A percentile compares a stretch with the other conserved stretches of the same genome.
Conservation (phyloP, 2,888 invertebrate species). For the Liopterus haemorrhoidalis region DNA sequence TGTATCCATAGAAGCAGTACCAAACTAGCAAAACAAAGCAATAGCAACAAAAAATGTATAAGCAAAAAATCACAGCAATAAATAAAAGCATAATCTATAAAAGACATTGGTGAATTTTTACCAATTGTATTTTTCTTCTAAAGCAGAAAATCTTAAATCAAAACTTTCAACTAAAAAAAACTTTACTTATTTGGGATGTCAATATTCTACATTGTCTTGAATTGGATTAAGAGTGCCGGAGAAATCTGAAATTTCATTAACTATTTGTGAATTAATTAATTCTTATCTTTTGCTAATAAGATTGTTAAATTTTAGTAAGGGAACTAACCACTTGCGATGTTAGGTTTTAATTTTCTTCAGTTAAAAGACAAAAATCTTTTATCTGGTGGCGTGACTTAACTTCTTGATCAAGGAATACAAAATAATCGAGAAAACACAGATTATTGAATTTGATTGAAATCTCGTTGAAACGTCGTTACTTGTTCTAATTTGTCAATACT, state of each 20-base stretch:
- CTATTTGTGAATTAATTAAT: too few species aligned
- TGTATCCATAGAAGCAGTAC: constrained; percentile 13
- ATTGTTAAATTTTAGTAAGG: too few species aligned
- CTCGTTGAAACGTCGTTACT: too few species aligned
- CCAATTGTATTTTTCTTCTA: constrained; percentile 4
- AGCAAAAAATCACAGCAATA: constrained; percentile 36
- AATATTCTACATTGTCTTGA: constrained; percentile 31
- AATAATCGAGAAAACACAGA: too few species aligned
- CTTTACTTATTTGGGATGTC: constrained; percentile 12
- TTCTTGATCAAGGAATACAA: too few species aligned
- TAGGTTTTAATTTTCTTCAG: too few species aligned
- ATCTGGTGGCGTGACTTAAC: too few species aligned
- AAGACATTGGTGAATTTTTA: constrained; percentile 1
- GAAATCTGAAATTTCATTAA: constrained; percentile 44
- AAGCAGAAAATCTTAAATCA: constrained; percentile 10
- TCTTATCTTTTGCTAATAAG: too few species aligned
- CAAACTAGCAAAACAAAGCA: constrained; percentile 36
- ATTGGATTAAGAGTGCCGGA: constrained; percentile 46
- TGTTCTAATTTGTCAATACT: too few species aligned
- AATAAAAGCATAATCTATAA: constrained; percentile 35
- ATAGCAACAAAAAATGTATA: neutral
- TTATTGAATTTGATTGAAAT: too few species aligned
- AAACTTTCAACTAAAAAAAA: constrained; percentile 19
- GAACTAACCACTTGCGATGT: too few species aligned
- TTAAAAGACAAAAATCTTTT: too few species aligned